Evolutionary conservation across 1,140 invertebrate species (phyloP).

Genomic region (Solenopsis fugax): DNA sequence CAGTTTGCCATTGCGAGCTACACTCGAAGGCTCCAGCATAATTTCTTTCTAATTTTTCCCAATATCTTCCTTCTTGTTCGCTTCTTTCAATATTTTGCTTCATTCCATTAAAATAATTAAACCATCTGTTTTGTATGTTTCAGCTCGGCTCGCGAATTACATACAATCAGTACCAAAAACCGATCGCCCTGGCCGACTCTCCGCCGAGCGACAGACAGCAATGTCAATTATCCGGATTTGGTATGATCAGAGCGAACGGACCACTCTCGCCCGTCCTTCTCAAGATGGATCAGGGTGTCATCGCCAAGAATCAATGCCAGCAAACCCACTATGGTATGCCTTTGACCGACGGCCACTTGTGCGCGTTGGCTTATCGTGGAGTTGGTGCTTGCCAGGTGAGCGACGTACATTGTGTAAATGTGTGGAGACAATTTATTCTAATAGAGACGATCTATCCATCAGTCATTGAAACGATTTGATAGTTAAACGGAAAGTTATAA

Average conservation of each 20-base stretch:
- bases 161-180: too few relatives aligned
- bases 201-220: not conserved
- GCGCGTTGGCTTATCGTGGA: constrained; percentile 86
- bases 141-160: not conserved
- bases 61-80: not conserved
- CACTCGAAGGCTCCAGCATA: not conserved
- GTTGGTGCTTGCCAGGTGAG: constrained; percentile 87
- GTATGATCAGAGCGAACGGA: not conserved
- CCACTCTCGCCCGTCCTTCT: not conserved
- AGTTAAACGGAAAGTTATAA: not conserved
- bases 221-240: constrained; percentile 41
- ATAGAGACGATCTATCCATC: not conserved
- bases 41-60: not conserved
- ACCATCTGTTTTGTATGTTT: not conserved
- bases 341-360: constrained; percentile 83
- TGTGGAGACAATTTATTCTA: not conserved
- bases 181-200: not conserved
- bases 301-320: not conserved
- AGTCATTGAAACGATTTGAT: not conserved
- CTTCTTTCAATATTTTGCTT: not conserved
- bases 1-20: not conserved
- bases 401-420: constrained; percentile 21
- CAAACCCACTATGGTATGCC: not conserved
- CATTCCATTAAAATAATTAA: not conserved
- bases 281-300: not conserved